Percentiles rank a stretch among this genome's conserved stretches.
Evolutionary conservation across 2,888 invertebrate species (phyloP).

Genomic region (Himalopsyche tibetana): DNA sequence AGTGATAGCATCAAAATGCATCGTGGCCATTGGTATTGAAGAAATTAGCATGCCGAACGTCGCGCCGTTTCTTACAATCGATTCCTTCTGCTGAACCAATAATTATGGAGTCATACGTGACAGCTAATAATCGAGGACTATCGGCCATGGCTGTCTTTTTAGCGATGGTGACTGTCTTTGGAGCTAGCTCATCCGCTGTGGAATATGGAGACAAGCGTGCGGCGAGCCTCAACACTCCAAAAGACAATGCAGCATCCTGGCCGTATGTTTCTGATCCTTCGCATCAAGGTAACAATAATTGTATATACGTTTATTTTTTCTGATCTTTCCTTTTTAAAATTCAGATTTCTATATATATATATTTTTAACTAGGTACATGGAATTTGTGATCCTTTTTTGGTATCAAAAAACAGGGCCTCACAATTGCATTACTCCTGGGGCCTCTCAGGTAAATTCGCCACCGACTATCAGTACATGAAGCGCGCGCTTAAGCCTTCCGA

Average conservation of each 20-base stretch:
- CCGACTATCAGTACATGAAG: too few species aligned
- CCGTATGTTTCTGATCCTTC: not conserved
- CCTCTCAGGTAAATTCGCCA: too few species aligned
- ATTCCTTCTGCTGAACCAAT: not conserved
- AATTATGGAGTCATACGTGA: constrained; percentile 32
- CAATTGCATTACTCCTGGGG: too few species aligned
- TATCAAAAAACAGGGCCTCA: too few species aligned
- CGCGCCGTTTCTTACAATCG: not conserved
- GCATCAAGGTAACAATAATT: constrained; percentile 4
- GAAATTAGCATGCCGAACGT: constrained; percentile 22
- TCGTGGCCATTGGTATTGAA: not conserved
- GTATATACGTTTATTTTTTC: not conserved
- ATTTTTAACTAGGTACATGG: too few species aligned
- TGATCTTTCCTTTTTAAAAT: too few species aligned
- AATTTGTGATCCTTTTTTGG: too few species aligned
- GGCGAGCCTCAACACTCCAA: constrained; percentile 15
- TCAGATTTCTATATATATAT: too few species aligned
- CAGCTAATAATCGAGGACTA: not conserved
- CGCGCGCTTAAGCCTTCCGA: too few species aligned
- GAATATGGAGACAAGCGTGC: not conserved
- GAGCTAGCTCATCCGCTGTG: constrained; percentile 19
- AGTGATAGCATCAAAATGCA: constrained; percentile 17
- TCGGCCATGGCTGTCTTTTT: not conserved
- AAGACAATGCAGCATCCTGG: not conserved
- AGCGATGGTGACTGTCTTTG: not conserved